Evolutionary conservation across 2,888 invertebrate species (phyloP), one percentile per base, ranked within the genome.

Genomic region (Nemurella pictetii): DNA sequence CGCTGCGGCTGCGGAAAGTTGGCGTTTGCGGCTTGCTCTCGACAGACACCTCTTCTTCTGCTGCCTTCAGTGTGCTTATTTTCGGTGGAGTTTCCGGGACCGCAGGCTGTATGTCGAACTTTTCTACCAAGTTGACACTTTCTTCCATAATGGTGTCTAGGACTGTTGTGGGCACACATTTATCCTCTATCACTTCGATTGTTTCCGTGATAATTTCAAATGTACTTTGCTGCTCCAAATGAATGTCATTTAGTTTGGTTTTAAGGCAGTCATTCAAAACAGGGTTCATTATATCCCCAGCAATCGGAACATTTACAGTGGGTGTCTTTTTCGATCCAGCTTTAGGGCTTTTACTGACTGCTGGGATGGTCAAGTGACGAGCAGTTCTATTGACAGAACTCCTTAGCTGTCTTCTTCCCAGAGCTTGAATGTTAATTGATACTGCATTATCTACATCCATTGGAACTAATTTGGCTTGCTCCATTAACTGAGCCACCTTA

Each of bases 1-100:
- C 90, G 85, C 89, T 90, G 3, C 90, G 88, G 85, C 89, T 89
- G 78, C 90, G 88, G 73, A 90, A 90, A n/a, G 32, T 73, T 55
- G 89, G 89, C 55, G 88, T 80, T 84, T 89, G 89, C 84, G 90
- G 90, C 25, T 90, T 90, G 9, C 85, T 81, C n/a, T 89, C 89
- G n/a, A 85, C 85, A 77, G 86, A 1, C 9, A 55, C 85, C 25
- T 88, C 87, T 73, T 86, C 83, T 74, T 73, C 80, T n/a, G 77
- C 55, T 9, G 75, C 28, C 27, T 75, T 75, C 4, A 20, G 12
- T 2, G 3, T 28, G 12, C 55, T 55, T 55, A 20, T 15, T 20
- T 55, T 55, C 20, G 55, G 15, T 20, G 55, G 55, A 12, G 20
- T 20, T 20, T 55, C 55, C 55, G 20, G 15, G 15, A 55, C 5